phyloP scores from a whole-genome alignment of 2,113 vertebrate genomes.

The Thamnaconus septentrionalis region DNA sequence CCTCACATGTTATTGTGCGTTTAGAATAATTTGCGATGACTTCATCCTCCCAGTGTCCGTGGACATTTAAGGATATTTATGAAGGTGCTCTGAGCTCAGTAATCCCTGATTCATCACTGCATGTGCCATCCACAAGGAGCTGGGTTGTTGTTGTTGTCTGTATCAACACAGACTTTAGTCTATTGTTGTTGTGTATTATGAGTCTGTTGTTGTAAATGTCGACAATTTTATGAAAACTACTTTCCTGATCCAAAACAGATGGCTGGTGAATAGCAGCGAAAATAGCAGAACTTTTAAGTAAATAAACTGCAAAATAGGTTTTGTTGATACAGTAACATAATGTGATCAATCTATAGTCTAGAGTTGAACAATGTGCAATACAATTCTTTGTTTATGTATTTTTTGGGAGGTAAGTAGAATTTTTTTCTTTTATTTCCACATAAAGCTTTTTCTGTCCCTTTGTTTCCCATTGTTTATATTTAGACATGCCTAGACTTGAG shows the following conservation, averaged over 20 bases:
- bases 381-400: no score
- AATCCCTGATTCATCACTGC: slow-evolving; percentile 48
- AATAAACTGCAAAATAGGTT: no score
- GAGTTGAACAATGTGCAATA: no score
- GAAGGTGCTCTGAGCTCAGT: slow-evolving; percentile 17
- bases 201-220: slow-evolving; percentile 35
- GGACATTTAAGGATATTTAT: slow-evolving; percentile 32
- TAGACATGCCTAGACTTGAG: no score
- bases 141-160: slow-evolving; percentile 21
- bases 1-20: no score
- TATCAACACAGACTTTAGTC: slow-evolving; percentile 26
- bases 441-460: no score
- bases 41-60: slow-evolving; percentile 12
- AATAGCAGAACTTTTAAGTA: no score
- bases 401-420: no score
- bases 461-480: no score
- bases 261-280: slow-evolving; percentile 1
- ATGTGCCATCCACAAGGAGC: slow-evolving; percentile 2
- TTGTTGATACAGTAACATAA: no score
- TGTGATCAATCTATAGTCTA: no score
- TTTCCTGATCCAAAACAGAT: slow-evolving; percentile 40
- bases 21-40: not conserved
- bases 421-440: no score
- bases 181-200: not conserved
- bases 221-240: slow-evolving; percentile 28